Evolutionary conservation across 2,888 invertebrate genomes (phyloP).

Genomic region (Drosophila mulleri): DNA sequence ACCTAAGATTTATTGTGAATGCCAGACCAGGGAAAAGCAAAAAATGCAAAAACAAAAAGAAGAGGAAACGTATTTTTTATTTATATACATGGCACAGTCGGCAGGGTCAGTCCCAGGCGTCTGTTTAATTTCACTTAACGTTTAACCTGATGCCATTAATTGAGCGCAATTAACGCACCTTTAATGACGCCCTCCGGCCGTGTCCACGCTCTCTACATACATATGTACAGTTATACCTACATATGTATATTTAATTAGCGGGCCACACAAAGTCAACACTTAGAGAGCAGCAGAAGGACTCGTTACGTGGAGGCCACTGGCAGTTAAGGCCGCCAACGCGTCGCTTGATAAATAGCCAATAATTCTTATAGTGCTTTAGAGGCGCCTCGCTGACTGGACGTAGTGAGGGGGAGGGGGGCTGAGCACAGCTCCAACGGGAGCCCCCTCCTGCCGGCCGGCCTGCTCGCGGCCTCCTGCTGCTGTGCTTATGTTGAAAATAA

Average conservation of each 20-base stretch:
- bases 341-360: constrained; percentile 80
- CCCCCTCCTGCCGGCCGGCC: background rate
- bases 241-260: constrained; percentile 74
- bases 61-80: constrained; percentile 12
- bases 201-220: constrained; percentile 20
- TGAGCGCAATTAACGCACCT: constrained; percentile 77
- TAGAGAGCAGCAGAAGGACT: background rate
- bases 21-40: constrained; percentile 5
- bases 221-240: constrained; percentile 42
- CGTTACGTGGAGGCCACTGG: background rate
- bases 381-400: constrained; percentile 49
- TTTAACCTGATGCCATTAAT: constrained; percentile 81
- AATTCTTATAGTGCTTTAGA: constrained; percentile 71
- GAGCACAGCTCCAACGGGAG: constrained; percentile 2
- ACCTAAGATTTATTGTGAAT: constrained; percentile 57
- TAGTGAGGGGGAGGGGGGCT: constrained; percentile 3
- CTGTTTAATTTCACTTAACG: constrained; percentile 79
- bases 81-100: background rate
- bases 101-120: constrained; percentile 52
- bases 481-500: constrained; percentile 61
- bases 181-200: constrained; percentile 59
- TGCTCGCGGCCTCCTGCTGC: constrained; percentile 5
- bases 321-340: constrained; percentile 54
- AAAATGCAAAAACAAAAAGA: constrained; percentile 7
- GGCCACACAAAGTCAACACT: constrained; percentile 61